A percentile compares a stretch with the other conserved stretches of the same genome.
These are phyloP conservation scores for Heliothis peltigera DNA, from an alignment of 2,888 invertebrate genomes.

Conservation along the genomic window DNA sequence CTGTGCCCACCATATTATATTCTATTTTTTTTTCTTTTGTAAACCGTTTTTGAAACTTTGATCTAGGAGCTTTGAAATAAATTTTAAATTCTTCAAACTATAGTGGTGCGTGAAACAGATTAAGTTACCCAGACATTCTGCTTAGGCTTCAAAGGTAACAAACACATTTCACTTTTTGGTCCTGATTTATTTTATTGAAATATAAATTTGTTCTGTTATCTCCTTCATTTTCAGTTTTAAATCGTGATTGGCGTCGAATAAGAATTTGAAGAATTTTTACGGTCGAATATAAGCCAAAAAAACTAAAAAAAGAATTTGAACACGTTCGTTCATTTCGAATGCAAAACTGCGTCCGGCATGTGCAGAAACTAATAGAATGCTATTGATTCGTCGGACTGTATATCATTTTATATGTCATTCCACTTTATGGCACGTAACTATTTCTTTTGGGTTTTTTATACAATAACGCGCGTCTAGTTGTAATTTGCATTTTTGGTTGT, in stretches of 20 bases:
- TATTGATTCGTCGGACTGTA: slow-evolving; percentile 60
- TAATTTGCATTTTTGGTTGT: too few species aligned
- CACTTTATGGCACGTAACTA: too few species aligned
- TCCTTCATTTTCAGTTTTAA: not conserved
- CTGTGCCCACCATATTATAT: slow-evolving; percentile 66
- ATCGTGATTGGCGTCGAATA: slow-evolving; percentile 28
- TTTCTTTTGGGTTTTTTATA: not conserved
- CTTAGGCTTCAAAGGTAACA: not conserved
- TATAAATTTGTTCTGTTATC: not conserved
- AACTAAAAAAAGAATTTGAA: slow-evolving; percentile 23
- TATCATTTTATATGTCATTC: not conserved
- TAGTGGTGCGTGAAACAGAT: slow-evolving; percentile 9
- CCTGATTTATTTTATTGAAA: not conserved
- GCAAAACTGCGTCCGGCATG: slow-evolving; percentile 25
- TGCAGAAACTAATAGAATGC: slow-evolving; percentile 55
- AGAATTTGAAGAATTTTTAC: slow-evolving; percentile 33
- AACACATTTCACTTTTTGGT: not conserved
- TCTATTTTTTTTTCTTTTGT: slow-evolving; percentile 29
- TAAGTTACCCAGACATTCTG: slow-evolving; percentile 6
- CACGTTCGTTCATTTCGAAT: slow-evolving; percentile 24
- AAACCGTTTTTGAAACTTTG: slow-evolving; percentile 29
- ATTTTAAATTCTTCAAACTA: slow-evolving; percentile 11
- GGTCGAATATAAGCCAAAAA: slow-evolving; percentile 3
- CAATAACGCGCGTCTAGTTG: too few species aligned
- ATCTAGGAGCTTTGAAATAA: slow-evolving; percentile 21